Evolutionary conservation across 2,113 vertebrate genomes (phyloP).

Genomic region (Phrynocephalus versicolor): DNA sequence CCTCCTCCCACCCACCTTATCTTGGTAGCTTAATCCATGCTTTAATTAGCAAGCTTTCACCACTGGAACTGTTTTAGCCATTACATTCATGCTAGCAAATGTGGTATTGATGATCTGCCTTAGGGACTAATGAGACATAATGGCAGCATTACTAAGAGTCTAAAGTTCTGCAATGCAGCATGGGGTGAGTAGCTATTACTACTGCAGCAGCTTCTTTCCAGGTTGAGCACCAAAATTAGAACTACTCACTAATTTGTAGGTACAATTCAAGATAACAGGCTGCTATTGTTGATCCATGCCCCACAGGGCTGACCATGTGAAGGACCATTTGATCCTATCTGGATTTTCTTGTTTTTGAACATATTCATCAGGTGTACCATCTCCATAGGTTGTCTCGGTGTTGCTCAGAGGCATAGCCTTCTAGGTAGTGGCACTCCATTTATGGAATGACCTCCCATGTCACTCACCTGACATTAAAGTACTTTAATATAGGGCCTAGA

Average conservation of each 20-base stretch:
- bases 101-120: not conserved
- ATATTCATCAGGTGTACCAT: not conserved
- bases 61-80: not conserved
- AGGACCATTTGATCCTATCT: not conserved
- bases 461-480: not conserved
- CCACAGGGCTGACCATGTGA: too few species aligned
- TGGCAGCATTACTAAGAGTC: not conserved
- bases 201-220: not conserved
- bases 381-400: not conserved
- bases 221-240: not conserved
- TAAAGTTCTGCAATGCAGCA: not conserved
- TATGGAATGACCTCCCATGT: not conserved
- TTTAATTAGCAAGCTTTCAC: slow-evolving; percentile 2
- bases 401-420: not conserved
- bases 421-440: not conserved
- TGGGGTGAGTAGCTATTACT: too few species aligned
- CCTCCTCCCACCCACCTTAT: not conserved
- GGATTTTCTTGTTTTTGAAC: not conserved
- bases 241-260: not conserved
- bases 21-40: not conserved
- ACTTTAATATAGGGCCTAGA: not conserved
- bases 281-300: not conserved
- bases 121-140: not conserved
- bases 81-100: not conserved
- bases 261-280: too few species aligned